These are phyloP conservation scores for Dolichotis patagonum DNA, from an alignment of 2,113 vertebrate species.

Conservation along the genomic window DNA sequence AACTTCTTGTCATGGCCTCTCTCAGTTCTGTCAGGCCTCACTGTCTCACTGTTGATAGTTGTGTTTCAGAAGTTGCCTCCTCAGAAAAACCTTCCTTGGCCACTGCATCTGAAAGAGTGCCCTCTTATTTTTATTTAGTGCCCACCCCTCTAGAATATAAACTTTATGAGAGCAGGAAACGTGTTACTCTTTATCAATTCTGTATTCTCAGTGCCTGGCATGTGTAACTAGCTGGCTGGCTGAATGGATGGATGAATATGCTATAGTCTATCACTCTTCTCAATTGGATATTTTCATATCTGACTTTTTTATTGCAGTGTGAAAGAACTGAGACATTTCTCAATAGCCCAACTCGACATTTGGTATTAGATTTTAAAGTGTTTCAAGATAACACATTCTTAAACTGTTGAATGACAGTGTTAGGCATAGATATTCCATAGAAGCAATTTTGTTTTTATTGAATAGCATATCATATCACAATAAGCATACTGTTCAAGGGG, in stretches of 20 bases:
- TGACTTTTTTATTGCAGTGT: neutral
- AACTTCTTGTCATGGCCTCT: neutral
- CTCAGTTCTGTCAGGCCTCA: neutral
- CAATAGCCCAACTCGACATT: neutral
- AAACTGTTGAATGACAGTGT: neutral
- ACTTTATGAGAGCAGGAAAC: neutral
- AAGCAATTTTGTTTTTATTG: neutral
- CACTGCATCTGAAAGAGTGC: neutral
- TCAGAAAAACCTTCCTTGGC: neutral
- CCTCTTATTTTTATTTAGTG: neutral
- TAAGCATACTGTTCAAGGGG: neutral
- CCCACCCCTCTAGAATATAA: neutral
- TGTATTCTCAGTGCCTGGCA: neutral
- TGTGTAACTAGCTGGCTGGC: neutral
- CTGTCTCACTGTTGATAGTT: neutral
- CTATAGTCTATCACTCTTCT: neutral
- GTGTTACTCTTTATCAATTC: neutral
- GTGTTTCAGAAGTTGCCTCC: neutral
- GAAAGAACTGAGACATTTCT: constrained; percentile 34
- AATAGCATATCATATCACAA: neutral
- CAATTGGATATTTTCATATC: neutral
- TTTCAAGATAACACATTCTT: neutral
- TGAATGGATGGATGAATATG: neutral
- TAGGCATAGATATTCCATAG: neutral
- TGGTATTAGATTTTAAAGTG: neutral